Evolutionary conservation across 2,113 vertebrate species (phyloP), one percentile per base, ranked within the genome.

Genomic region (Hemiscyllium ocellatum): DNA sequence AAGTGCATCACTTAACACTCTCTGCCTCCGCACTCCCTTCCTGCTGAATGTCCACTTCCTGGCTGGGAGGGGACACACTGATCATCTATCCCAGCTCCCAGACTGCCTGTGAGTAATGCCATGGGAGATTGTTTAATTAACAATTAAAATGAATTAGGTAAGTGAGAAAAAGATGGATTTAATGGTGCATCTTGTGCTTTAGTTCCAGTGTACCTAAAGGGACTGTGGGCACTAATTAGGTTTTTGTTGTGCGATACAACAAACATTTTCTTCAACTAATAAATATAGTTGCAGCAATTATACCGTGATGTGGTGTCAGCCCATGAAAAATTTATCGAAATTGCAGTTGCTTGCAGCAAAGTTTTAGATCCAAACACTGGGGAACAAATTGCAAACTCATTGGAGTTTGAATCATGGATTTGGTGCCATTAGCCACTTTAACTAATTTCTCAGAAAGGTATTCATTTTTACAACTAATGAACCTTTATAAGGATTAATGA

Each of bases 91-190:
- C n/a, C n/a, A 80, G n/a, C 19, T 15, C 89, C 89, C 56, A 91
- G 29, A n/a, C 33, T 66, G 29, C 26, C 50, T 29, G 26, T 90
- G 87, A 90, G 52, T 90, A 90, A 61, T 90, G 52, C 89, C 89
- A 33, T 10, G 89, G 89, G 89, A 93, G 4, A 37, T 66, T 5
- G 37, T 33, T 66, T 66, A 37, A 93, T 93, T 68, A 68, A 37
- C 61, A 93, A 93, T 93, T 66, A 93, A 93, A 93, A 66, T 66
- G 61, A 93, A 68, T 93, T n/a, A 68, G 17, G 61, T 93, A 66
- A n/a, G 56, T 66, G 89, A 20, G 4, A 52, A 66, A 37, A 66
- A 66, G 19, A 93, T 66, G 56, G 56, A 20, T 20, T 19, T 20
- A n/a, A 91, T 37, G 56, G 5, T 68, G 89, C 61, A 37, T 66